Conservation (phyloP, 2,888 invertebrate species). For the Pseudococcus jackbeardsleyi region DNA sequence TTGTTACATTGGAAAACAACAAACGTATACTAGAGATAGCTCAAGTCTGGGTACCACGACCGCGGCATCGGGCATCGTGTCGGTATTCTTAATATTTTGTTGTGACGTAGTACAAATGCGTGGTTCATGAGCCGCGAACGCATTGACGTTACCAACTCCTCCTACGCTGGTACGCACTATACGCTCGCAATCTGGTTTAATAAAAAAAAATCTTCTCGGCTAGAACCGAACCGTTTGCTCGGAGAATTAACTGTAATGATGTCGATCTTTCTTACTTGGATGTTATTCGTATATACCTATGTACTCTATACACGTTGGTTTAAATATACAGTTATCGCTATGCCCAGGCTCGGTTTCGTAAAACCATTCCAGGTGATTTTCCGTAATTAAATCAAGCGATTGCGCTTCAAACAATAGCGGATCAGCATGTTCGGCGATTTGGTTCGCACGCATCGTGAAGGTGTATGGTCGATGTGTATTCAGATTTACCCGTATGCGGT, state of each 20-base stretch:
- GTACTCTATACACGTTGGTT: not conserved
- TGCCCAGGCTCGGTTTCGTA: not conserved
- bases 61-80: not conserved
- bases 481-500: not conserved
- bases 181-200: slow-evolving; percentile 62
- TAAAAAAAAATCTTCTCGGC: slow-evolving; percentile 56
- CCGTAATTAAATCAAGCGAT: slow-evolving; percentile 37
- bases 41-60: not conserved
- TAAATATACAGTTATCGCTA: slow-evolving; percentile 11
- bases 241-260: slow-evolving; percentile 62
- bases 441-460: slow-evolving; percentile 33
- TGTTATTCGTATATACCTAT: not conserved
- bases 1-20: not conserved
- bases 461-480: slow-evolving; percentile 5
- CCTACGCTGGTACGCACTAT: slow-evolving; percentile 58
- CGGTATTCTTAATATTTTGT: slow-evolving; percentile 41
- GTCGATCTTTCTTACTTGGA: slow-evolving; percentile 44
- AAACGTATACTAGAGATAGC: not conserved
- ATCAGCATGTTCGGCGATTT: slow-evolving; percentile 36
- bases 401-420: slow-evolving; percentile 31
- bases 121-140: slow-evolving; percentile 57
- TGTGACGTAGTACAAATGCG: slow-evolving; percentile 50
- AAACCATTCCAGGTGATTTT: slow-evolving; percentile 36
- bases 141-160: slow-evolving; percentile 59
- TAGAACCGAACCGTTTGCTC: slow-evolving; percentile 58